Percentiles rank a stretch among this genome's conserved stretches.
These are phyloP conservation scores for Gymnopithys bicolor DNA, from an alignment of 2,797 vertebrate species.

Conservation along the genomic window DNA sequence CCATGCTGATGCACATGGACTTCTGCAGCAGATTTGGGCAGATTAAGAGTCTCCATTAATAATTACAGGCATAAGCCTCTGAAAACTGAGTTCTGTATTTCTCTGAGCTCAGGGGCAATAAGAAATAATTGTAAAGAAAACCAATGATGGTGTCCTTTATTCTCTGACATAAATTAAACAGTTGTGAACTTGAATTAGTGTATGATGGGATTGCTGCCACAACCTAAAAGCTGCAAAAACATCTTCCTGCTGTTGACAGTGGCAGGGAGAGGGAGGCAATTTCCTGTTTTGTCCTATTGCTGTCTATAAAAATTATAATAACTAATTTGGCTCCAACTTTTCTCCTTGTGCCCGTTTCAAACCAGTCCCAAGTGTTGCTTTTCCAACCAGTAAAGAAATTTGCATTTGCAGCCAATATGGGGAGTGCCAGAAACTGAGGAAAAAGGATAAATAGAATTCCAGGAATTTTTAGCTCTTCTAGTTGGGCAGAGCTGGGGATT, in stretches of 20 bases:
- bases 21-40: background rate
- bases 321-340: background rate
- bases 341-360: background rate
- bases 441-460: fast-evolving
- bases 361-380: background rate
- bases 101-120: background rate
- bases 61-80: fast-evolving
- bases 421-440: background rate
- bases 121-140: background rate
- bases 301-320: background rate
- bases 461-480: background rate
- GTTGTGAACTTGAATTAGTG: background rate
- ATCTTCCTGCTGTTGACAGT: background rate
- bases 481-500: background rate
- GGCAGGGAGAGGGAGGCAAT: background rate
- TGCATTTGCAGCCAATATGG: background rate
- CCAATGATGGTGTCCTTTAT: background rate
- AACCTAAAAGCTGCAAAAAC: background rate
- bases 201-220: background rate
- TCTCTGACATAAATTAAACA: background rate
- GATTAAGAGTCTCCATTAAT: background rate
- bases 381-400: background rate
- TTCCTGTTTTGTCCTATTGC: background rate
- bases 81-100: background rate
- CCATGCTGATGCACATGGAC: background rate